Evolutionary conservation across 2,113 vertebrate genomes (phyloP), one percentile per base, ranked within the genome.

Genomic region (Datnioides undecimradiatus): DNA sequence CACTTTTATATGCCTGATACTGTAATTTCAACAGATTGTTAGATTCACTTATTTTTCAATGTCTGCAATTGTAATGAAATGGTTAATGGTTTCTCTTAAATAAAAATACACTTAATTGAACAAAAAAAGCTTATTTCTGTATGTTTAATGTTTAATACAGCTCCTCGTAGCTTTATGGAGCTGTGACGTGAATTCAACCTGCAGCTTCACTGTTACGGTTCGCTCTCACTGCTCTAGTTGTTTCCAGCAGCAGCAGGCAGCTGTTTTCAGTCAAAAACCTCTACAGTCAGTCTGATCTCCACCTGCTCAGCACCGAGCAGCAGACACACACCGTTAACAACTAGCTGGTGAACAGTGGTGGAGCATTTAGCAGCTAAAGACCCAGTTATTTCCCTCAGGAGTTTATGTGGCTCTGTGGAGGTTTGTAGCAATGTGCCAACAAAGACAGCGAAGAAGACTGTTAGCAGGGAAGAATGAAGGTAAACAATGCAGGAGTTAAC

Each of bases 71-170:
- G 17, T 46, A 40, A 72, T 31, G 9, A 49, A 63, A 45, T 58
- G n/a, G n/a, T 10, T 7, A 68, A 29, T 0, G 21, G 40, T 73
- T 76, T 17, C 46, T 62, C 54, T 46, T 55, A 10, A 66, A 1
- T 77, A 17, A 40, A 64, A 79, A 79, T 49, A 16, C 74, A 74
- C 2, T 31, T 31, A 45, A 69, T 57, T 72, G n/a, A n/a, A n/a
- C 23, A 60, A 5, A 70, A 33, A 55, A 79, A 75, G 2, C 5
- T 51, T 0, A 29, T 48, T 33, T 8, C 63, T 55, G 36, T 58
- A 31, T 12, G 21, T 34, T 49, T 34, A 31, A 31, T 12, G 21
- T 34, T 49, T 34, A 31, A 55, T 14, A 5, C 36, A 41, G n/a
- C 19, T 36, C 2, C 9, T 16, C 21, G 16, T 7, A 6, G 3